Evolutionary conservation across 30 jellyfish, hydroid and myxozoan species (phyloP), one percentile per base, ranked within the genome.

Genomic region (Turritopsis dohrnii): DNA sequence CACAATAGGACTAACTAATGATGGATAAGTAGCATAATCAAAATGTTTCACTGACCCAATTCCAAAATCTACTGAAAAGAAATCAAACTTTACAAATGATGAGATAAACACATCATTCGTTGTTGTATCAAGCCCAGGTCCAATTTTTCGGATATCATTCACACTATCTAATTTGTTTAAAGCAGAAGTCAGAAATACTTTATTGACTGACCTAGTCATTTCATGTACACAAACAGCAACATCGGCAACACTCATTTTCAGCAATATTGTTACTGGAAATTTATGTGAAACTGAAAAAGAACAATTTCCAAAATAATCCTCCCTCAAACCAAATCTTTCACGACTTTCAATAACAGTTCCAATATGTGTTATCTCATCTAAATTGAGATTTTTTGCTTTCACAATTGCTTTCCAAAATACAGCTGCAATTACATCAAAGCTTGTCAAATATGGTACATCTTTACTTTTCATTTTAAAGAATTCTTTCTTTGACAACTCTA

Each of bases 391-490:
- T 27, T 69, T 69, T 27, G 30, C 22, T 19, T 27, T 19, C 77
- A 69, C 77, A 69, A 69, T 0, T n/a, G 77, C 77, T 19, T 27
- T 69, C 77, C 77, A 69, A 19, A 69, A 69, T 69, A 69, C 0
- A 23, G 77, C 77, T n/a, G 30, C 8, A 8, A 69, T 7, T n/a
- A 69, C 22, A 19, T 27, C 28, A 69, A 1, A n/a, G 16, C 77
- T 69, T 23, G 77, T 69, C 17, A 69, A 27, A 0, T 69, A 69
- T 16, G 28, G 31, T 7, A 69, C 8, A 8, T 69, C 30, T 69
- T 69, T 69, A 27, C 0, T 27, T n/a, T n/a, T 69, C 16, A 9
- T 69, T 0, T 23, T 21, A 69, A 69, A 69, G 19, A 7, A 8
- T n/a, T 69, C 19, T 69, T 69, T 27, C 30, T 69, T 69, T 1